Base-by-base conservation (phyloP, 2,888 invertebrate genomes). In the Enchytraeus crypticus region DNA sequence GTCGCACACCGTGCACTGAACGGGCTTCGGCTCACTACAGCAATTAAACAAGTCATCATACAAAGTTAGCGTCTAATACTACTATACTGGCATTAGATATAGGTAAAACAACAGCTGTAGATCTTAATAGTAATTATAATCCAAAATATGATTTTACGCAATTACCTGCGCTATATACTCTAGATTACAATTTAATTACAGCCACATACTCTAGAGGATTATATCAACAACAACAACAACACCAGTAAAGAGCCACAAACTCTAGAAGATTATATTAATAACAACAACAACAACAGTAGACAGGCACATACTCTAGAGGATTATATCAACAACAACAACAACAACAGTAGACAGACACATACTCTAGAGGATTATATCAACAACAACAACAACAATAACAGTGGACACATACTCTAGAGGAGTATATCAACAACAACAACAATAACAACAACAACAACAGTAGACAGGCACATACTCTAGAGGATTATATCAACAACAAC, bases 1-100 rank as follows among this genome's bases (percentile, higher is more conserved):
- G 80, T 92, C 90, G 79, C 96, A 97, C 64, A 95, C 84, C 80
- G 90, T 91, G 81, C 96, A 96, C 79, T 92, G 91, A 63, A 93
- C 92, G 51, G 92, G 92, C 69, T 79, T 77, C 5, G 72, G 65
- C 26, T 73, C 76, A 53, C 76, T 75, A 60, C 23, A 71, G 70
- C 8, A 43, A 11, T 5, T 2, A 18, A 5, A 14, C 26, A 47
- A n/a, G n/a, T n/a, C n/a, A n/a, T n/a, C n/a, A n/a, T n/a, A n/a
- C n/a, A n/a, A n/a, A n/a, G n/a, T n/a, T n/a, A n/a, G n/a, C n/a
- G n/a, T n/a, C n/a, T n/a, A n/a, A n/a, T n/a, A n/a, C n/a, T n/a
- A n/a, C n/a, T n/a, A n/a, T n/a, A n/a, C n/a, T n/a, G n/a, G n/a
- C n/a, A n/a, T n/a, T n/a, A n/a, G n/a, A n/a, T n/a, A n/a, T n/a